These are phyloP conservation scores for Drosophila leontia DNA, from an alignment of 1,140 invertebrate genomes.

Conservation along the genomic window DNA sequence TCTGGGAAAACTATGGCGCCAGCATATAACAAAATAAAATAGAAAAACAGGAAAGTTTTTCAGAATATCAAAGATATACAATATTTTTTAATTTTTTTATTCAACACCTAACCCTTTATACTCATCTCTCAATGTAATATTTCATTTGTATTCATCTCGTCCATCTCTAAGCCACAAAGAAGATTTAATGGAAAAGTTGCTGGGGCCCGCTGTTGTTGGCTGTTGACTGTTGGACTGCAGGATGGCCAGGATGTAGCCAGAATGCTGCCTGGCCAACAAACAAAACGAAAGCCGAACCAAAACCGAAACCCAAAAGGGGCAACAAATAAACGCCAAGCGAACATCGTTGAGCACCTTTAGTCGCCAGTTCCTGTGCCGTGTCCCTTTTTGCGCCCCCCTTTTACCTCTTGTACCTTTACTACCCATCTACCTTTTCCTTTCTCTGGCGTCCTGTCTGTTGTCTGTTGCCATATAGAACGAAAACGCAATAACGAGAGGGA, in stretches of 20 bases:
- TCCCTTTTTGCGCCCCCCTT: not conserved
- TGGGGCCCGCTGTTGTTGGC: slow-evolving; percentile 18
- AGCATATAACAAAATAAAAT: too few relatives aligned
- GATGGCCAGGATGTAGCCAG: slow-evolving; percentile 37
- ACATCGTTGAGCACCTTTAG: slow-evolving; percentile 56
- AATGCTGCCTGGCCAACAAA: slow-evolving; percentile 48
- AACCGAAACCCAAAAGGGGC: slow-evolving; percentile 65
- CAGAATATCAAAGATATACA: too few relatives aligned
- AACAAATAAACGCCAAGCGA: slow-evolving; percentile 74
- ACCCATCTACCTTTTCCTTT: slow-evolving; percentile 20
- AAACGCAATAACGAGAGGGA: slow-evolving; percentile 47
- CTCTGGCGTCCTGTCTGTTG: slow-evolving; percentile 50
- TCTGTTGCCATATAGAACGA: slow-evolving; percentile 52
- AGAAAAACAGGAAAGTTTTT: too few relatives aligned
- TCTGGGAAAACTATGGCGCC: too few relatives aligned
- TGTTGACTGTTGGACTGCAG: slow-evolving; percentile 40
- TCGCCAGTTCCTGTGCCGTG: slow-evolving; percentile 30
- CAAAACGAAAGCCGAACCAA: slow-evolving; percentile 41
- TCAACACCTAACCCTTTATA: too few relatives aligned
- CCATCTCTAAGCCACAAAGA: slow-evolving; percentile 45
- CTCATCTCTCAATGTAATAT: slow-evolving; percentile 6
- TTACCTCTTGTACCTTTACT: not conserved
- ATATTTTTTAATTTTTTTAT: not conserved
- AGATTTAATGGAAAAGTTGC: slow-evolving; percentile 80
- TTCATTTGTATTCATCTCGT: slow-evolving; percentile 17